phyloP scores from a whole-genome alignment of 2,797 vertebrate species.

The Eidolon dupreanum region DNA sequence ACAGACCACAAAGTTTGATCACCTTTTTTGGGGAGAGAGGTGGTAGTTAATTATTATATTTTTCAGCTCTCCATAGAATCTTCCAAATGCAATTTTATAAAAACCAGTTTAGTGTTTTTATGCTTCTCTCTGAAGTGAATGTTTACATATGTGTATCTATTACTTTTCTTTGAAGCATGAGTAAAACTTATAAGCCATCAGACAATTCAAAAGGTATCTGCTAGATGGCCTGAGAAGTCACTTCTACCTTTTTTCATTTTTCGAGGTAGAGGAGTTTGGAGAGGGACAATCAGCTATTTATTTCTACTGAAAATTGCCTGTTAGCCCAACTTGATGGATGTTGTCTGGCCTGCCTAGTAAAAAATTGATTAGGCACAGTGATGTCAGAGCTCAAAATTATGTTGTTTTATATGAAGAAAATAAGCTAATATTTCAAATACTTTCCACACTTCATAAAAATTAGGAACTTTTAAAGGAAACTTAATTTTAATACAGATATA shows the following conservation, averaged over 20 bases:
- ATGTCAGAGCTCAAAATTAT: not conserved
- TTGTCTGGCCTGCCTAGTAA: not conserved
- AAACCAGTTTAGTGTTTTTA: not conserved
- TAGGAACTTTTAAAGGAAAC: not conserved
- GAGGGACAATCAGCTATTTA: not conserved
- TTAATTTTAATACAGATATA: not conserved
- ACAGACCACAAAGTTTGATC: not conserved
- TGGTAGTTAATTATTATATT: not conserved
- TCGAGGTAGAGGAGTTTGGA: not conserved
- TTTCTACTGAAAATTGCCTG: not conserved
- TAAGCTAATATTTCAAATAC: not conserved
- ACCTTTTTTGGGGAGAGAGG: not conserved
- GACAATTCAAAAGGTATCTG: not conserved
- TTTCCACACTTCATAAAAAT: not conserved
- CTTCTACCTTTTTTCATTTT: slow-evolving; percentile 22
- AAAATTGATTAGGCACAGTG: not conserved
- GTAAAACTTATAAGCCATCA: not conserved
- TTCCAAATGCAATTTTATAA: slow-evolving; percentile 8
- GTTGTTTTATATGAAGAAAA: slow-evolving; percentile 27
- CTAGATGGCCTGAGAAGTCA: not conserved
- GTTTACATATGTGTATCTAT: not conserved
- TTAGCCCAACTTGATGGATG: not conserved
- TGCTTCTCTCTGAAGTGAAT: not conserved
- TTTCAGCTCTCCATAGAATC: not conserved
- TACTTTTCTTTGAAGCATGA: not conserved